These are phyloP conservation scores for Platycercus adscitus DNA, from an alignment of 2,113 vertebrate species.

Conservation along the genomic window DNA sequence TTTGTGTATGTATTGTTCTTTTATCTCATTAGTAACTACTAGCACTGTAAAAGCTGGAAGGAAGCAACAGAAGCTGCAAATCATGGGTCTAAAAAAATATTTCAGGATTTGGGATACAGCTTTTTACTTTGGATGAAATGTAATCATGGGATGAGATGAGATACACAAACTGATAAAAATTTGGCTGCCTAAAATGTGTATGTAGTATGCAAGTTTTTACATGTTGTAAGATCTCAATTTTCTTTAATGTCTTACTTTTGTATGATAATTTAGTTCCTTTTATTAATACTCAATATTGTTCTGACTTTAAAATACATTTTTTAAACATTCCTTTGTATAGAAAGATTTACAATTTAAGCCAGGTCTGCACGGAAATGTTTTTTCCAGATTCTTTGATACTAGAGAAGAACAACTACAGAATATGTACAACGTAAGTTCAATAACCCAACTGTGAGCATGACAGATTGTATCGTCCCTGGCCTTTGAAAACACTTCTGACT, in stretches of 20 bases:
- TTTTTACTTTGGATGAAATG: not conserved
- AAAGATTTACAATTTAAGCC: not conserved
- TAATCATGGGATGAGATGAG: not conserved
- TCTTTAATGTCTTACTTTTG: not conserved
- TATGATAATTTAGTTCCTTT: not conserved
- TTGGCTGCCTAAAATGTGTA: not conserved
- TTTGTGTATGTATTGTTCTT: not conserved
- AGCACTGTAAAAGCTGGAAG: not conserved
- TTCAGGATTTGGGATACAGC: not conserved
- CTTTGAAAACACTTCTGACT: not conserved
- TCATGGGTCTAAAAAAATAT: not conserved
- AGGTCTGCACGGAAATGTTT: not conserved
- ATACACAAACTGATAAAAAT: not conserved
- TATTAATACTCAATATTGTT: not conserved
- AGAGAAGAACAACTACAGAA: not conserved
- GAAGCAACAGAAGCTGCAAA: not conserved
- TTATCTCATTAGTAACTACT: not conserved
- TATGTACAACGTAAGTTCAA: not conserved
- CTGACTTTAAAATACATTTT: not conserved
- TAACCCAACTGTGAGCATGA: not conserved
- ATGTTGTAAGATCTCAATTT: not conserved
- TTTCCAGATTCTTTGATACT: not conserved
- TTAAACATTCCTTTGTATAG: not conserved
- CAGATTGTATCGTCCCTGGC: accelerated
- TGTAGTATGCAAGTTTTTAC: not conserved